Conservation (phyloP, 2,888 invertebrate genomes). For the Ichneumon xanthorius region DNA sequence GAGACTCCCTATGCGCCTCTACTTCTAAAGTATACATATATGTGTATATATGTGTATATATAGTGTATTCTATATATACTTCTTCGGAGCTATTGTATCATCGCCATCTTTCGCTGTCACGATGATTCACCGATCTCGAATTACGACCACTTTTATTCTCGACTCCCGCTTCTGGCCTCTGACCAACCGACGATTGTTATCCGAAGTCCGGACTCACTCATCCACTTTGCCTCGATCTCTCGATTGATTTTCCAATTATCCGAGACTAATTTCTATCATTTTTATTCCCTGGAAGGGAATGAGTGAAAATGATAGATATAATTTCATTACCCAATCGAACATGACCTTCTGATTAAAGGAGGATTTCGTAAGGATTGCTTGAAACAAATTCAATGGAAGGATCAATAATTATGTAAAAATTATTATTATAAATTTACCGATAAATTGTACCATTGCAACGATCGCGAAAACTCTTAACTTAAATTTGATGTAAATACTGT, state of each 20-base stretch:
- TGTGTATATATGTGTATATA: no score
- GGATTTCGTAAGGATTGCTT: not conserved
- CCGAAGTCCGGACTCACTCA: slow-evolving; percentile 21
- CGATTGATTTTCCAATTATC: slow-evolving; percentile 58
- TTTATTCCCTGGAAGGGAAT: not conserved
- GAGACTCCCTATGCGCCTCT: slow-evolving; percentile 10
- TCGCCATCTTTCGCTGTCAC: slow-evolving; percentile 48
- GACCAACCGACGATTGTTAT: slow-evolving; percentile 37
- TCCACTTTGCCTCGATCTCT: slow-evolving; percentile 8
- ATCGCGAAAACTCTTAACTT: not conserved
- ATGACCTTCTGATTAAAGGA: not conserved
- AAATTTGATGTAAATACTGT: not conserved
- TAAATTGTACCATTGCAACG: not conserved
- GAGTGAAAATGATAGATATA: not conserved
- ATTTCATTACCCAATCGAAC: not conserved
- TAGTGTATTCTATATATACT: not conserved
- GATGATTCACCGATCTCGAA: slow-evolving; percentile 58
- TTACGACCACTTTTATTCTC: slow-evolving; percentile 46
- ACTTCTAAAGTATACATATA: not conserved
- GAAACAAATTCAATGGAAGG: not conserved
- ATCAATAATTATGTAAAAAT: not conserved
- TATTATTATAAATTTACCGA: not conserved
- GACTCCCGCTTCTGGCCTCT: slow-evolving; percentile 29
- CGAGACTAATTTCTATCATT: slow-evolving; percentile 50
- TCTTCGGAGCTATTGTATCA: slow-evolving; percentile 34